Evolutionary conservation across 2,113 vertebrate genomes (phyloP), one percentile per base, ranked within the genome.

Genomic region (Chaetodon auriga): DNA sequence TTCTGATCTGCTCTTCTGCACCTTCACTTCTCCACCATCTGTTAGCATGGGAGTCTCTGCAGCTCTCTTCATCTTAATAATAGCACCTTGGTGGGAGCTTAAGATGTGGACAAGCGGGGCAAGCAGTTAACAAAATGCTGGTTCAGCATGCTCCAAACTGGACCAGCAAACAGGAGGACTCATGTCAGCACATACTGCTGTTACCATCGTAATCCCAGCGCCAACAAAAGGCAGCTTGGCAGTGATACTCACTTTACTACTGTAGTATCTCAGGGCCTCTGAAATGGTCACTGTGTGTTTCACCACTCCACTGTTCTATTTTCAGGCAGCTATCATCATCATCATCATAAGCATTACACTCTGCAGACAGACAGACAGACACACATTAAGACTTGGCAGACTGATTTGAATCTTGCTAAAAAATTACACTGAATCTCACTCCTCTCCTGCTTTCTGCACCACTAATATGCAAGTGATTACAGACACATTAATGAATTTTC

Each of bases 381-480:
- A 51, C 36, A 55, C 79, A 65, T 45, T 82, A 80, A 51, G 61
- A 68, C 64, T 9, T 74, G 84, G 58, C 82, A 90, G 54, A 43
- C 79, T 58, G 61, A 83, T 80, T 81, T 75, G 23, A 82, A 85
- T 88, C 82, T 63, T 43, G 21, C 54, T 65, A 45, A 75, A 75
- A 78, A 84, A 72, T 83, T 10, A 63, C 19, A 71, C 61, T 19
- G 74, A 65, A 68, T 75, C 65, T 77, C 43, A 55, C 51, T 74
- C 65, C 68, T 72, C 21, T 78, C 21, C 77, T 65, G 51, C 84
- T 83, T 83, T 84, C 63, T 83, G 84, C 87, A 72, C 45, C 72
- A 53, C 81, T 92, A 82, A 92, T 88, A 80, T 89, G 79, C 35
- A 70, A 87, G 78, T 89, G 82, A 94, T 95, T 91, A 90, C 76